Conservation (phyloP, 2,888 invertebrate genomes). For the Thera britannica region DNA sequence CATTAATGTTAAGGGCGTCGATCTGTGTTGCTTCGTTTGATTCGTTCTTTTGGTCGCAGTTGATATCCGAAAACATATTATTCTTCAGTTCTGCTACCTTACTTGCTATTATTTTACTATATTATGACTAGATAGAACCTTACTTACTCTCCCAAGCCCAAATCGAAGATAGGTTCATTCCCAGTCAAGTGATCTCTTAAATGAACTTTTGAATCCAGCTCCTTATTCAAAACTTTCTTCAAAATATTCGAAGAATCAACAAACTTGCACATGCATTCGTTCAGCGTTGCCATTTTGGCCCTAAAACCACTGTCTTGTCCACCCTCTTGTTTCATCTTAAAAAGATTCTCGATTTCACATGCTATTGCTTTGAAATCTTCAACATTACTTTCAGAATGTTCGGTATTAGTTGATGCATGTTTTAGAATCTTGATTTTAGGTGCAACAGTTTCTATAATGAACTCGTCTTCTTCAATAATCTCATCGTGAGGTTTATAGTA, state of each 20-base stretch:
- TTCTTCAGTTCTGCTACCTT: no score
- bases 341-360: slow-evolving; percentile 60
- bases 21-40: no score
- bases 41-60: no score
- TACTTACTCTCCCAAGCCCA: slow-evolving; percentile 72
- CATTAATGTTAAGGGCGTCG: no score
- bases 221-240: slow-evolving; percentile 67
- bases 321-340: slow-evolving; percentile 43
- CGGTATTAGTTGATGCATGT: slow-evolving; percentile 67
- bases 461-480: slow-evolving; percentile 68
- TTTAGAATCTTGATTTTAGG: slow-evolving; percentile 73
- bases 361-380: slow-evolving; percentile 46
- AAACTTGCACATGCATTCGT: slow-evolving; percentile 75
- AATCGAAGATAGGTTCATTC: slow-evolving; percentile 59
- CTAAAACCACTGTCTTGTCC: slow-evolving; percentile 55
- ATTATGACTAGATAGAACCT: not conserved
- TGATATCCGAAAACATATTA: no score
- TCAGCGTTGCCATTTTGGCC: slow-evolving; percentile 69
- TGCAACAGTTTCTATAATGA: slow-evolving; percentile 66
- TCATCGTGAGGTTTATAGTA: slow-evolving; percentile 65
- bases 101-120: no score
- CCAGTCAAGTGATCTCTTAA: slow-evolving; percentile 47
- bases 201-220: slow-evolving; percentile 58
- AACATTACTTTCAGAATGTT: slow-evolving; percentile 31
- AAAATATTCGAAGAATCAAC: slow-evolving; percentile 71